Percentiles rank a stretch among this genome's conserved stretches.
Conservation (phyloP, 2,888 invertebrate species). For the Seira musarum region DNA sequence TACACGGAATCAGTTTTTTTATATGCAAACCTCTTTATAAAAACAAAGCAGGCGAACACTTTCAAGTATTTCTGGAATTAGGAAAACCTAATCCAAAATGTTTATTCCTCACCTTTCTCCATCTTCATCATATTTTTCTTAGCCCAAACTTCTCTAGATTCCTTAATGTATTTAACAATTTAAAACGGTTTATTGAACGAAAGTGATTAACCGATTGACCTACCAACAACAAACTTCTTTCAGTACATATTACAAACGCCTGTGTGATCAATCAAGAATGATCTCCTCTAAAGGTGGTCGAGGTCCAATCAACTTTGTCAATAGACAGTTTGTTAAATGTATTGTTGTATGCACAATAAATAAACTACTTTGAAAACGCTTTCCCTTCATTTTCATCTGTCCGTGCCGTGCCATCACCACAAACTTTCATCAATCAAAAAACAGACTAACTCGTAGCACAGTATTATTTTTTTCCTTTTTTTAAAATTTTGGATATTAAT, state of each 20-base stretch:
- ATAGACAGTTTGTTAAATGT: not conserved
- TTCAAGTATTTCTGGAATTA: slow-evolving; percentile 23
- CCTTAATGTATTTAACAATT: not conserved
- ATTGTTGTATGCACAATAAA: slow-evolving; percentile 16
- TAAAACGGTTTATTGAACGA: not conserved
- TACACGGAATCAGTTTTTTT: slow-evolving; percentile 26
- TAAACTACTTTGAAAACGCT: no score
- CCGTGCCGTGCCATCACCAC: not conserved
- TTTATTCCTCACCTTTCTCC: no score
- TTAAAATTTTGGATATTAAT: no score
- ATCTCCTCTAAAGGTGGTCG: no score
- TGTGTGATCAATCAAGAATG: no score
- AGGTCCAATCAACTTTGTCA: not conserved
- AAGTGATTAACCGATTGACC: no score
- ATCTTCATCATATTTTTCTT: slow-evolving; percentile 12
- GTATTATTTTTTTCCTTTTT: not conserved
- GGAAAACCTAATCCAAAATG: not conserved
- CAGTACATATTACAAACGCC: no score
- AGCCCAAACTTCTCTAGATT: not conserved
- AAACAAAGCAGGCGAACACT: slow-evolving; percentile 57
- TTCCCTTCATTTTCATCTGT: no score
- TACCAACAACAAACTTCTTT: no score
- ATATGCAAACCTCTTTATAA: slow-evolving; percentile 26
- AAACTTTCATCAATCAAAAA: no score
- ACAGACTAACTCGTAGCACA: not conserved